These are phyloP conservation scores for Pangasianodon gigas DNA, from an alignment of 2,113 vertebrate genomes.

Conservation along the genomic window DNA sequence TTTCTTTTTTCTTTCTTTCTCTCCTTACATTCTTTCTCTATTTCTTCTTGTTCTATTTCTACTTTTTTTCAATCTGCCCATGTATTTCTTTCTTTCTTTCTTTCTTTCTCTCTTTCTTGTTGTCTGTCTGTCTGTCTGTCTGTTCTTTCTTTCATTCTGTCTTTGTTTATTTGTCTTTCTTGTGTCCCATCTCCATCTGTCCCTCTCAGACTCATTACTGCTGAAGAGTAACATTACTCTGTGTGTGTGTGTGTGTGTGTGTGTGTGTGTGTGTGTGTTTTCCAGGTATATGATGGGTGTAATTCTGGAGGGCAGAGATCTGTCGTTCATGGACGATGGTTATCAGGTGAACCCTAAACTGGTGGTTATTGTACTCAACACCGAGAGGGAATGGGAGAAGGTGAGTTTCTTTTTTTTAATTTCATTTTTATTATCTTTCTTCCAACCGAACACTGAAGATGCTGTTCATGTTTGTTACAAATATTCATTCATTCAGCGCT, in stretches of 20 bases:
- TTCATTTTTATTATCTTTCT: background rate
- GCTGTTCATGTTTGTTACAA: background rate
- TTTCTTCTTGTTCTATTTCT: no score
- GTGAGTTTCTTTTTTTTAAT: constrained; percentile 69
- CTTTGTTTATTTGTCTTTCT: background rate
- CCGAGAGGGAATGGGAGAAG: constrained; percentile 93
- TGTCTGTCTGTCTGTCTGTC: no score
- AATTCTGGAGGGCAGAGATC: constrained; percentile 88
- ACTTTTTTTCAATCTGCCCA: no score
- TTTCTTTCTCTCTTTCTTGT: no score
- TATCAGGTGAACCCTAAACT: constrained; percentile 95
- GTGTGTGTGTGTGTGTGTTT: constrained; percentile 57
- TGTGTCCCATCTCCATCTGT: background rate
- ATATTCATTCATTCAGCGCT: background rate
- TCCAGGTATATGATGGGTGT: constrained; percentile 97
- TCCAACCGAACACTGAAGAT: background rate
- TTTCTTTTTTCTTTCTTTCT: background rate
- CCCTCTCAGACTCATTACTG: background rate
- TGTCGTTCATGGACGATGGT: constrained; percentile 95
- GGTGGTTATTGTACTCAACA: constrained; percentile 93
- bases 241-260: background rate
- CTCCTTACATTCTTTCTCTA: no score
- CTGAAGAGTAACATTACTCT: background rate
- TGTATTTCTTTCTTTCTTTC: no score
- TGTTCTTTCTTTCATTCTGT: background rate